Percentiles rank a stretch among this genome's conserved stretches.
These are phyloP conservation scores for Habropoda laboriosa DNA, from an alignment of 1,140 invertebrate genomes.

Conservation along the genomic window DNA sequence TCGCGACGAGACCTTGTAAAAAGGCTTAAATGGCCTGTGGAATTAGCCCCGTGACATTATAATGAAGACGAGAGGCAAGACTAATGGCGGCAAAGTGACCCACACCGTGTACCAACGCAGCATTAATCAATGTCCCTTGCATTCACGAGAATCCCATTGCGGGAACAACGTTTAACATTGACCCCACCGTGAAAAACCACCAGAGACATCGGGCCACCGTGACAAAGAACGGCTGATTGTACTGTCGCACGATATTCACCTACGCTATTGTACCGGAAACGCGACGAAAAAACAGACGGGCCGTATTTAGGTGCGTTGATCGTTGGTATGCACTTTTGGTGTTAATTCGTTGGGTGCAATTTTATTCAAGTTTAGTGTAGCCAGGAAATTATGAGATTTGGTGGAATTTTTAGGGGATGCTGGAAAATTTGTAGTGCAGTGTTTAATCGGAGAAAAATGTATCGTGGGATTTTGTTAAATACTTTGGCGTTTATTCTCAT, in stretches of 20 bases:
- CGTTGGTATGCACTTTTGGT: no score
- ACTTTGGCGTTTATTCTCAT: no score
- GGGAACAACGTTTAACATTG: constrained; percentile 56
- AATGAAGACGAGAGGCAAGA: constrained; percentile 70
- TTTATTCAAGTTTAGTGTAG: no score
- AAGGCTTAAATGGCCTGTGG: constrained; percentile 54
- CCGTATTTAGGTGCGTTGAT: no score
- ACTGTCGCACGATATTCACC: background rate
- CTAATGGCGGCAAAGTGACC: constrained; percentile 65
- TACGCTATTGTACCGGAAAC: background rate
- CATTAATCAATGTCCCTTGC: constrained; percentile 68
- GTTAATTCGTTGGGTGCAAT: no score
- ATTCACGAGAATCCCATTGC: constrained; percentile 35
- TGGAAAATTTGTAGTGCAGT: no score
- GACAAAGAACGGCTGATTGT: constrained; percentile 45
- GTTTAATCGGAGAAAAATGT: no score
- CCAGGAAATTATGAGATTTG: no score
- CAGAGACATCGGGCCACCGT: constrained; percentile 44
- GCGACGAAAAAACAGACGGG: no score
- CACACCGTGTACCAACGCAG: constrained; percentile 50
- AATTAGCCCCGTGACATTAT: constrained; percentile 65
- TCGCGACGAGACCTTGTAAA: constrained; percentile 48
- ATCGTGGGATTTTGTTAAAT: no score
- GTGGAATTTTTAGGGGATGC: no score
- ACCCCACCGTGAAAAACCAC: constrained; percentile 46